Percentiles rank a stretch among this genome's conserved stretches.
Conservation (phyloP, 2,113 vertebrate genomes). For the Clinocottus analis region DNA sequence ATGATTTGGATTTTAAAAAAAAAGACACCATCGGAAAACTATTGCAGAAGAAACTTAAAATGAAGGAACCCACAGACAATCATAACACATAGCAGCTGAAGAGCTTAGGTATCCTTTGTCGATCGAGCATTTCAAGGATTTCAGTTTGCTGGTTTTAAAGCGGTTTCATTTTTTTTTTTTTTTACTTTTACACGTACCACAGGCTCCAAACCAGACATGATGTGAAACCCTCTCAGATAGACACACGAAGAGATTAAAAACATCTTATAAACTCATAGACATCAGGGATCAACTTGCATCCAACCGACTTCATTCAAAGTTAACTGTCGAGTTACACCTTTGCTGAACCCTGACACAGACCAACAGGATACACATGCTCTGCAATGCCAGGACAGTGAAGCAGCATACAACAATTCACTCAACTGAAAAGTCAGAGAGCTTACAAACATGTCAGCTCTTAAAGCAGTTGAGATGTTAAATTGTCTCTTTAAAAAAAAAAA, state of each 20-base stretch:
- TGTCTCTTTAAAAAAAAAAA: conserved; percentile 29
- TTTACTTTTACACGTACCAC: conserved; percentile 48
- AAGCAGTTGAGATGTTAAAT: conserved; percentile 36
- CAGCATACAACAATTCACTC: conserved; percentile 13
- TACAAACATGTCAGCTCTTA: conserved; percentile 27
- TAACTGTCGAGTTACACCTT: neutral
- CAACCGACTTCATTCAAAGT: neutral
- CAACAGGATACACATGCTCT: neutral
- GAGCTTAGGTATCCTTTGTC: conserved; percentile 3
- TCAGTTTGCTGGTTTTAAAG: conserved; percentile 31
- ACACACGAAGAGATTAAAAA: neutral
- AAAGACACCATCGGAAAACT: neutral
- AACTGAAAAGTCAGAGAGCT: conserved; percentile 24
- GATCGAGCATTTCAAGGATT: neutral
- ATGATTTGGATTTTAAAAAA: conserved; percentile 14
- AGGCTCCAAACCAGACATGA: conserved; percentile 20
- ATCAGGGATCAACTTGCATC: neutral
- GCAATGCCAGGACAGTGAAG: conserved; percentile 6
- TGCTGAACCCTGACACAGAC: conserved; percentile 17
- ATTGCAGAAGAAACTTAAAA: conserved; percentile 4
- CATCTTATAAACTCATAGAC: conserved; percentile 8
- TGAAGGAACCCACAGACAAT: conserved; percentile 13
- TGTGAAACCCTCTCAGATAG: conserved; percentile 13
- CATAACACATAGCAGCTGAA: conserved; percentile 50
- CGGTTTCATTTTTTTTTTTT: neutral